phyloP scores from a whole-genome alignment of 2,888 invertebrate genomes.

The Rutpela maculata region DNA sequence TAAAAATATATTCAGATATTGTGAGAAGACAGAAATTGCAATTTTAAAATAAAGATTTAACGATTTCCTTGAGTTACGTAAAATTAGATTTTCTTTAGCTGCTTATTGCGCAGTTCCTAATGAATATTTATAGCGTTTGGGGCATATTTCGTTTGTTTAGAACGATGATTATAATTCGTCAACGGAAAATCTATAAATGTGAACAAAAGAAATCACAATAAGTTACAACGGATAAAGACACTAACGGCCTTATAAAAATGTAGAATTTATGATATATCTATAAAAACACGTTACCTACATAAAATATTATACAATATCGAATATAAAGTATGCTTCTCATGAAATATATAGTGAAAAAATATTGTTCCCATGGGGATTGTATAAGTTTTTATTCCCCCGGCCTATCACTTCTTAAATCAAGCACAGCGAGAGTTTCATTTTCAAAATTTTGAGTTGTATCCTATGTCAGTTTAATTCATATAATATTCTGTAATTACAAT shows the following conservation, averaged over 20 bases:
- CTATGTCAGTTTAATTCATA: too few relatives aligned
- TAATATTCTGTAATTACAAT: too few relatives aligned
- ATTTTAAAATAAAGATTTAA: constrained; percentile 34
- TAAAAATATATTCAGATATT: constrained; percentile 30
- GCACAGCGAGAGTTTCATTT: too few relatives aligned
- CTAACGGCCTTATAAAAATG: neutral
- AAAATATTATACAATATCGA: neutral
- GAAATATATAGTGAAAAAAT: neutral
- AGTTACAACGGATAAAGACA: neutral
- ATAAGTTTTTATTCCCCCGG: neutral
- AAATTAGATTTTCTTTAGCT: constrained; percentile 30
- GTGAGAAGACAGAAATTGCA: constrained; percentile 13
- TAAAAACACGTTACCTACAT: neutral
- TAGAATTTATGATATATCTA: constrained; percentile 7
- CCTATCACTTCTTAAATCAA: neutral
- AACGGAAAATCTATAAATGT: constrained; percentile 21
- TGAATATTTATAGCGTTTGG: constrained; percentile 30
- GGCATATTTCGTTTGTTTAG: constrained; percentile 23
- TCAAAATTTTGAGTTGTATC: too few relatives aligned
- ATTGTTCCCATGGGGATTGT: neutral
- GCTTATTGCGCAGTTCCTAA: constrained; percentile 13
- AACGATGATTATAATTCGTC: constrained; percentile 17
- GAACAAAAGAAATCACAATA: neutral
- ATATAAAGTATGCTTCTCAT: neutral
- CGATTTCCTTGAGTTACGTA: constrained; percentile 11